Base-by-base conservation (phyloP, 2,888 invertebrate species). In the Drosophila pullipes region DNA sequence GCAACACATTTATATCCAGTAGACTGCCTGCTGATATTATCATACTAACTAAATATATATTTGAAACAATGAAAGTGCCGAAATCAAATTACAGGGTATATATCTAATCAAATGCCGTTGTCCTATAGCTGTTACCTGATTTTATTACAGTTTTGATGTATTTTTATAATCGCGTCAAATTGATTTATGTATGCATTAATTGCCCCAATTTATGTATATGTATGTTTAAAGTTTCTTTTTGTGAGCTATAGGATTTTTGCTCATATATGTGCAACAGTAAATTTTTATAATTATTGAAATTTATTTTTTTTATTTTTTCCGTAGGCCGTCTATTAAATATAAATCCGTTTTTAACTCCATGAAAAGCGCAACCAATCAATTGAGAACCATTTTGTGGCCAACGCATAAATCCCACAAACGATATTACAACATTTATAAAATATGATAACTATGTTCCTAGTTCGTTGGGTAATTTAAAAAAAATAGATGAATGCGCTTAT, bases 131-230 rank as follows among this genome's bases (percentile, higher is more conserved):
- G 1, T n/a, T n/a, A 7, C 10, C 5, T 18, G 16, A 41, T 25
- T 54, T 58, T 22, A 59, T 41, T 25, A 9, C 13, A 47, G 18
- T 11, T 35, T 41, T 41, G 59, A 62, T 61, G 57, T 52, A 62
- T 74, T 76, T 82, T 47, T 57, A 75, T 75, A 47, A 70, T 54
- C 28, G 62, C 52, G 54, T 65, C 68, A 71, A 74, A 71, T 81
- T 83, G 65, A 85, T 78, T 89, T 82, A 82, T 77, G 68, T 65
- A 41, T 72, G 64, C 57, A 75, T 71, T 76, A 76, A 81, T 75
- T 87, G 80, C 53, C 47, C 54, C 72, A 74, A 82, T 82, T 85
- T 75, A 71, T 68, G 69, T 68, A 53, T 58, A 58, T 47, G 61
- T 69, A 58, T 47, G 61, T 63, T 69, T 44, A 25, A 11, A 35